These are phyloP conservation scores for Drosophila aldrichi DNA, from an alignment of 2,888 invertebrate species.

Conservation along the genomic window DNA sequence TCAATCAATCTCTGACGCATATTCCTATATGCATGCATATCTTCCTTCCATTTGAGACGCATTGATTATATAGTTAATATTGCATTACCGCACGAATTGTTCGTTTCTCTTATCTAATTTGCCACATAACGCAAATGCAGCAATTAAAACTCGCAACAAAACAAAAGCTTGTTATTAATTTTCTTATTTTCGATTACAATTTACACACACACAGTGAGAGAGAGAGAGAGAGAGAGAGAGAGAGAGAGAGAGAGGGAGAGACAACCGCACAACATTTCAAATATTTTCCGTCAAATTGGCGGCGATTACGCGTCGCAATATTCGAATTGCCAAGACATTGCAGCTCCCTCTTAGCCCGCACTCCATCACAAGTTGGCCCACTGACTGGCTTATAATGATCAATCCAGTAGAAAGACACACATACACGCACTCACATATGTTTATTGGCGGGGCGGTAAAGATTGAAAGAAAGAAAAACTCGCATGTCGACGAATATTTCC, in stretches of 20 bases:
- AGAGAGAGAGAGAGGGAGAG: constrained; percentile 10
- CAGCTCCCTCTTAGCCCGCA: constrained; percentile 7
- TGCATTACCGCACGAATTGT: constrained; percentile 47
- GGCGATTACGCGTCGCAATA: constrained; percentile 72
- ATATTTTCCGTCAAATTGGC: constrained; percentile 72
- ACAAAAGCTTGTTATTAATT: constrained; percentile 63
- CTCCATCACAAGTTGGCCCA: constrained; percentile 63
- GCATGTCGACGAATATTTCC: constrained; percentile 75
- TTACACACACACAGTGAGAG: constrained; percentile 31
- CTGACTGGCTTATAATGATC: constrained; percentile 74
- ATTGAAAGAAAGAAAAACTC: constrained; percentile 68
- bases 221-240: constrained; percentile 1
- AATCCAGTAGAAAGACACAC: constrained; percentile 33
- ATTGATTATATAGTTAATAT: constrained; percentile 35
- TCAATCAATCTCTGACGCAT: neutral
- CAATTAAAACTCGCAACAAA: constrained; percentile 61
- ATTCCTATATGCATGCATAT: neutral
- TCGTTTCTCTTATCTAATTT: constrained; percentile 59
- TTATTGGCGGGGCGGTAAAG: constrained; percentile 32
- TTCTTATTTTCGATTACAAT: constrained; percentile 66
- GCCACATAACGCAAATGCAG: constrained; percentile 60
- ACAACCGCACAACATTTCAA: constrained; percentile 36
- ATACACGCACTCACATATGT: constrained; percentile 18
- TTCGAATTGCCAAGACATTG: constrained; percentile 46
- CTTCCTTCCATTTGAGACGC: neutral